These are phyloP conservation scores for Morinoia aosen DNA, from an alignment of 2,888 invertebrate species.

Conservation along the genomic window DNA sequence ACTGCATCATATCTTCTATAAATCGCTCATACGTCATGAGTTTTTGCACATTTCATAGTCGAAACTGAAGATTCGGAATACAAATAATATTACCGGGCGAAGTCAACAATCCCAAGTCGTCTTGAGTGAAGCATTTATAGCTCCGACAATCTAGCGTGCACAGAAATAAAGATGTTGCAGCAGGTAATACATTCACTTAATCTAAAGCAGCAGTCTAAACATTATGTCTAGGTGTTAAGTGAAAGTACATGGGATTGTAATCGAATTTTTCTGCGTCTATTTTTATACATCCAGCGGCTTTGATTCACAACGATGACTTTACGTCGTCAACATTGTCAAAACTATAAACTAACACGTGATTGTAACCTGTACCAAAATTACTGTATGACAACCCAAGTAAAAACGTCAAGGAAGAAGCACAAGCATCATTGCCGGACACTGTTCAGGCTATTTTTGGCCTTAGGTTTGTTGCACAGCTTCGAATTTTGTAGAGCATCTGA, in stretches of 20 bases:
- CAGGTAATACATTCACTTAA: neutral
- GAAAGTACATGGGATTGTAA: neutral
- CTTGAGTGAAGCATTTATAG: neutral
- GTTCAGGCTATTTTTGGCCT: neutral
- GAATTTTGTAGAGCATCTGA: constrained; percentile 54
- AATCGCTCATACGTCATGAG: neutral
- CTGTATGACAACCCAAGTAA: neutral
- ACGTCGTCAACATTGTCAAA: neutral
- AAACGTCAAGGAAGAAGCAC: neutral
- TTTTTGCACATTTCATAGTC: neutral
- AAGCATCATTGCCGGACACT: neutral
- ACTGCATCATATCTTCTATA: neutral
- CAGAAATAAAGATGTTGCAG: neutral
- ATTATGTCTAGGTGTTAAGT: neutral
- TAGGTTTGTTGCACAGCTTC: neutral
- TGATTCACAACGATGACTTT: neutral
- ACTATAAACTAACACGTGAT: neutral
- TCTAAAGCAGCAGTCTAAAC: neutral
- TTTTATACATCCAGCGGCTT: neutral
- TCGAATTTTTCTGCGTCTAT: neutral
- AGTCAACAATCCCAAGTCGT: neutral
- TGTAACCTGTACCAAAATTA: neutral
- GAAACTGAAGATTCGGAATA: neutral
- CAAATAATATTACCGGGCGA: neutral
- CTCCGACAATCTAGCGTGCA: neutral